These are phyloP conservation scores for Rhabdomys dilectus DNA, from an alignment of 2,113 vertebrate species.

Conservation along the genomic window DNA sequence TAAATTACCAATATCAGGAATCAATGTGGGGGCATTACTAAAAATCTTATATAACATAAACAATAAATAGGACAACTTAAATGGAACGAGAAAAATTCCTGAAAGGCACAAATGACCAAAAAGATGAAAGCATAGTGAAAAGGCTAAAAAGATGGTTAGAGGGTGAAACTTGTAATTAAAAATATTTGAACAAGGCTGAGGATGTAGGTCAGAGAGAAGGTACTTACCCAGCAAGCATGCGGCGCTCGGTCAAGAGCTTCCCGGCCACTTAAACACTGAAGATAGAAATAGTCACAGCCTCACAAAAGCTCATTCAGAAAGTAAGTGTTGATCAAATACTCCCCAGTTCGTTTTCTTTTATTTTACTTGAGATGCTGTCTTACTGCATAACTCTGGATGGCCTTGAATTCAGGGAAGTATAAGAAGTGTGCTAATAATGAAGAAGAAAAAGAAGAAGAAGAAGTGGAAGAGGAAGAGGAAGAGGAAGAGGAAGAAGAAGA, in stretches of 20 bases:
- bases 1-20: conserved; percentile 16
- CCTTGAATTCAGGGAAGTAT: neutral
- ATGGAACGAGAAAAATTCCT: neutral
- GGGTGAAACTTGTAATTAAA: conserved; percentile 36
- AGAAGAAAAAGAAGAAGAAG: neutral
- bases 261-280: neutral
- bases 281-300: neutral
- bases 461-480: no score
- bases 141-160: neutral
- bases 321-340: neutral
- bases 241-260: neutral
- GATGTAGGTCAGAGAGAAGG: neutral
- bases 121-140: conserved; percentile 27
- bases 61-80: conserved; percentile 6
- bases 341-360: neutral
- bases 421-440: neutral
- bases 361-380: neutral
- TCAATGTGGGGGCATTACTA: conserved; percentile 1
- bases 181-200: neutral
- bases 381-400: neutral
- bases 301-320: conserved; percentile 12
- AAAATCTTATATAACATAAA: conserved; percentile 26
- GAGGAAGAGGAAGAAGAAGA: no score
- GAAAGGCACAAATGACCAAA: conserved; percentile 9
- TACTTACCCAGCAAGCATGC: neutral